Percentiles rank a stretch among this genome's conserved stretches.
Evolutionary conservation across 2,888 invertebrate species (phyloP).

Genomic region (Eulithis testata): DNA sequence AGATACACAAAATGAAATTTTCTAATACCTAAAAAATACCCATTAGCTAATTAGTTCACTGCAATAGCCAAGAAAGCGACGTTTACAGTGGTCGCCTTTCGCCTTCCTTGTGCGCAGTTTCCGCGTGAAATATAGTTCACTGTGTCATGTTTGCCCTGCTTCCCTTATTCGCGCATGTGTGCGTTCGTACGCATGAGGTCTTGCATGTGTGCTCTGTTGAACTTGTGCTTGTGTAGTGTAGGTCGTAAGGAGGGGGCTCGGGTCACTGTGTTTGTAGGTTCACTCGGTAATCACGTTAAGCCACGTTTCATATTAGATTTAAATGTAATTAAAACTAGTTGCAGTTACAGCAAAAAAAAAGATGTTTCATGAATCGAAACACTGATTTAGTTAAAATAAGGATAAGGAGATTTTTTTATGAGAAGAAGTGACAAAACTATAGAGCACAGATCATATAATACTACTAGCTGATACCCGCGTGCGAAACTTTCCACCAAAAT

Average conservation of each 20-base stretch:
- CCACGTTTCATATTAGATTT: conserved; percentile 47
- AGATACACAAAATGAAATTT: no score
- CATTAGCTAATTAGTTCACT: no score
- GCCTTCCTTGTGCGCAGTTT: conserved; percentile 34
- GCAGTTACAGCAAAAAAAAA: not conserved
- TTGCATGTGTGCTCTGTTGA: conserved; percentile 41
- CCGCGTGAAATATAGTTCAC: conserved; percentile 53
- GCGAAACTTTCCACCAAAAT: no score
- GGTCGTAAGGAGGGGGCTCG: conserved; percentile 56
- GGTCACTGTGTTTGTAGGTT: conserved; percentile 78
- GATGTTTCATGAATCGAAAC: no score
- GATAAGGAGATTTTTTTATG: no score
- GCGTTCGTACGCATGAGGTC: conserved; percentile 44
- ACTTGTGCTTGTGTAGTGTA: conserved; percentile 54
- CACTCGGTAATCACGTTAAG: conserved; percentile 59
- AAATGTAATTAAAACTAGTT: conserved; percentile 4
- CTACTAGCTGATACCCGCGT: no score
- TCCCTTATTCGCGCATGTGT: conserved; percentile 45
- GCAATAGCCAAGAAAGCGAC: conserved; percentile 44
- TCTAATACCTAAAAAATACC: no score
- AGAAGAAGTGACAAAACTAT: no score
- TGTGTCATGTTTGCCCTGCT: conserved; percentile 52
- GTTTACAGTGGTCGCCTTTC: conserved; percentile 35
- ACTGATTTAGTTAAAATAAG: no score
- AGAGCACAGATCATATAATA: no score